Evolutionary conservation across 2,113 vertebrate genomes (phyloP).

Genomic region (Phoenicopterus ruber): DNA sequence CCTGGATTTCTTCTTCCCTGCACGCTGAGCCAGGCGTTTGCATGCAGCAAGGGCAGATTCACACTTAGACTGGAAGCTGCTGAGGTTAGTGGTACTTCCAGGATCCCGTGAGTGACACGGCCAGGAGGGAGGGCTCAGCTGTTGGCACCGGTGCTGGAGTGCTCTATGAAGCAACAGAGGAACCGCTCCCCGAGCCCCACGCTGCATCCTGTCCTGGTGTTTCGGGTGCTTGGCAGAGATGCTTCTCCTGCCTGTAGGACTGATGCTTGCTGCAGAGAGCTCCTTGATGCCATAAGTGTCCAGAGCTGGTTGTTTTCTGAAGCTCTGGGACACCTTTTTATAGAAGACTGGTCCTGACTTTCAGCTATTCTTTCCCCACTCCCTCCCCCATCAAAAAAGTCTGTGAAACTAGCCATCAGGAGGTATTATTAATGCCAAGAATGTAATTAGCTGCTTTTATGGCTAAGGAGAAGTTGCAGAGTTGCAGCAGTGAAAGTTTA

Average conservation of each 20-base stretch:
- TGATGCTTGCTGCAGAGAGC: neutral
- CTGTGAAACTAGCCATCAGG: neutral
- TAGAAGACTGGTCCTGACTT: neutral
- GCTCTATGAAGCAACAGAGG: neutral
- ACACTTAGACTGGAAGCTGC: neutral
- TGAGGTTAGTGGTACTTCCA: neutral
- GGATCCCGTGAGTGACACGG: neutral
- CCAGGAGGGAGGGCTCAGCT: neutral
- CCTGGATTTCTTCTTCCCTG: neutral
- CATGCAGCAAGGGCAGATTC: neutral
- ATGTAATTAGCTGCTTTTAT: neutral
- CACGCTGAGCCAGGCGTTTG: fast-evolving
- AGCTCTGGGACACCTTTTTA: neutral
- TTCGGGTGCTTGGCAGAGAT: neutral
- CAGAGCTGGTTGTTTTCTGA: neutral
- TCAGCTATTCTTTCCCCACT: neutral
- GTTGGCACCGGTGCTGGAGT: fast-evolving
- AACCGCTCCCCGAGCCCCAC: fast-evolving
- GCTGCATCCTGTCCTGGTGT: neutral
- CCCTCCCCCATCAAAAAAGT: neutral
- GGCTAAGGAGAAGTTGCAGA: neutral
- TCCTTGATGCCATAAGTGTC: neutral
- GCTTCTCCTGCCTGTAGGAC: neutral
- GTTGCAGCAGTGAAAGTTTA: neutral
- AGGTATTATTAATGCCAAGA: neutral